phyloP scores from a whole-genome alignment of 2,888 invertebrate species.

The Cheilosia vulpina region DNA sequence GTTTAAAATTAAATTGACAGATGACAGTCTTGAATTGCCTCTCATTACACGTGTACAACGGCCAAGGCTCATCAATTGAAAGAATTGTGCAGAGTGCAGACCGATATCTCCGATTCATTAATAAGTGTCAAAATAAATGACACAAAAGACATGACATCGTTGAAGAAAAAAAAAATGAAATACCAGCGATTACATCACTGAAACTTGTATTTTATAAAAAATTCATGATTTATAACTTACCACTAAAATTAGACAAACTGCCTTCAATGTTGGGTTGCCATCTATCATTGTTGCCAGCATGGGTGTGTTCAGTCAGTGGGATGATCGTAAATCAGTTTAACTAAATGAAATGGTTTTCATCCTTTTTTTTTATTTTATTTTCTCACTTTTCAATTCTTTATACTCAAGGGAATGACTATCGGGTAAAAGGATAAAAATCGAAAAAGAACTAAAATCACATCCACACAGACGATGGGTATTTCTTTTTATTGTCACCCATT shows the following conservation, averaged over 20 bases:
- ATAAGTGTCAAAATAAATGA: too few relatives aligned
- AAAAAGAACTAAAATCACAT: background rate
- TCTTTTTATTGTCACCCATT: slow-evolving; percentile 42
- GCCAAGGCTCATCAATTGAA: too few relatives aligned
- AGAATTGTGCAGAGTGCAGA: too few relatives aligned
- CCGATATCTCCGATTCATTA: too few relatives aligned
- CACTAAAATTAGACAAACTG: background rate
- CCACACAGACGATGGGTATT: slow-evolving; percentile 21
- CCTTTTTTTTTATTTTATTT: background rate
- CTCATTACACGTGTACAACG: too few relatives aligned
- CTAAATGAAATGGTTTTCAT: slow-evolving; percentile 10
- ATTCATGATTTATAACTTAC: background rate
- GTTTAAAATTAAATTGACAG: too few relatives aligned
- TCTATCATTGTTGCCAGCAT: slow-evolving; percentile 2
- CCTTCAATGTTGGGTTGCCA: background rate
- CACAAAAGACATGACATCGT: too few relatives aligned
- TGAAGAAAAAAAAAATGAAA: too few relatives aligned
- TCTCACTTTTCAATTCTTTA: background rate
- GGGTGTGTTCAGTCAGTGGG: slow-evolving; percentile 15
- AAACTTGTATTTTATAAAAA: background rate
- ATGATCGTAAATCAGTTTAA: slow-evolving; percentile 20
- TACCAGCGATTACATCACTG: background rate
- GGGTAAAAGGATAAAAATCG: background rate
- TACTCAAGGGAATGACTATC: slow-evolving; percentile 12
- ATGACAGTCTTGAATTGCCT: too few relatives aligned